Conservation (phyloP, 2,888 invertebrate genomes). For the Drosophila nr. perissopoda region DNA sequence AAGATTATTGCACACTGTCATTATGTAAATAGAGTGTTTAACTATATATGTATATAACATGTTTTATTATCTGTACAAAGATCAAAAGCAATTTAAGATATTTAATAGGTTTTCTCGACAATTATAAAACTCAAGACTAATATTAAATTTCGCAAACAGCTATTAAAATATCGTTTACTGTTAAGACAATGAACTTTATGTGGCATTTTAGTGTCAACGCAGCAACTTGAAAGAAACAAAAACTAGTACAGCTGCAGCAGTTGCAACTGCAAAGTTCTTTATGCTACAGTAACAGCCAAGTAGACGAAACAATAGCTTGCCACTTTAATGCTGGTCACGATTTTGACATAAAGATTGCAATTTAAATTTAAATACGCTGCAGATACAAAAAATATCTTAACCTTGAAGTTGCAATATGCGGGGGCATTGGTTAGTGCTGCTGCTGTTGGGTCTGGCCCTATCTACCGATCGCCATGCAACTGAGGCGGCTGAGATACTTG, state of each 20-base stretch:
- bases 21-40: too few species aligned
- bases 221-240: slow-evolving; percentile 15
- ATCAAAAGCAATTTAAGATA: neutral
- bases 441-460: slow-evolving; percentile 15
- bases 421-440: slow-evolving; percentile 3
- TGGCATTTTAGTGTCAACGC: slow-evolving; percentile 25
- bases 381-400: slow-evolving; percentile 26
- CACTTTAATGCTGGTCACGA: slow-evolving; percentile 62
- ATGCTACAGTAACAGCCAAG: slow-evolving; percentile 18
- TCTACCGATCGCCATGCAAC: neutral
- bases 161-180: neutral
- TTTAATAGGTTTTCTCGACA: neutral
- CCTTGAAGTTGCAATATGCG: slow-evolving; percentile 28
- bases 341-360: slow-evolving; percentile 37
- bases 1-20: too few species aligned
- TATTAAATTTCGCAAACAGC: too few species aligned
- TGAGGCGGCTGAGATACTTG: slow-evolving; percentile 75
- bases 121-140: neutral
- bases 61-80: neutral
- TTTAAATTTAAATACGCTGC: slow-evolving; percentile 17
- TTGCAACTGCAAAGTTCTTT: slow-evolving; percentile 8
- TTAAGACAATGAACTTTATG: neutral
- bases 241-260: too few species aligned
- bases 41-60: neutral
- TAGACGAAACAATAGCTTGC: slow-evolving; percentile 24